Percentiles rank a stretch among this genome's conserved stretches.
Conservation (phyloP, 2,888 invertebrate genomes). For the Agonopterix subpropinquella region DNA sequence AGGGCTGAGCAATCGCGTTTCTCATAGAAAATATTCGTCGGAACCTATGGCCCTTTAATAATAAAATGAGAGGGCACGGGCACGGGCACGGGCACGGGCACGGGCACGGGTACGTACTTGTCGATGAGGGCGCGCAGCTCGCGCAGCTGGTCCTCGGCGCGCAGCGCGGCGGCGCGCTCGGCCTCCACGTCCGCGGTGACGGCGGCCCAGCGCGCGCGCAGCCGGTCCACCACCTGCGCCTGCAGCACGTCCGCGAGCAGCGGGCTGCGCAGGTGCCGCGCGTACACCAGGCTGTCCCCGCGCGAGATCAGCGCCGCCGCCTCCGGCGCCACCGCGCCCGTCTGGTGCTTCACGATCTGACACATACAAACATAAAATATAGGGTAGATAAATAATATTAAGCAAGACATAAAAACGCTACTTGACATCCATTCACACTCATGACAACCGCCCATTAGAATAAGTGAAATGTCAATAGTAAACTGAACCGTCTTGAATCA, state of each 20-base stretch:
- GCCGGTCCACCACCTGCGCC: slow-evolving; percentile 36
- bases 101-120: background rate
- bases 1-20: no score
- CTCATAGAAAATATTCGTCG: no score
- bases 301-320: slow-evolving; percentile 86
- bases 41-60: no score
- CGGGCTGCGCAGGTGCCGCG: slow-evolving; percentile 75
- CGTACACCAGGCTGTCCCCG: slow-evolving; percentile 84
- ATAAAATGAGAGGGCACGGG: no score
- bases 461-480: no score
- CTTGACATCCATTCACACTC: no score
- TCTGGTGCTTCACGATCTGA: slow-evolving; percentile 78
- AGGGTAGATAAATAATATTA: no score
- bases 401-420: no score
- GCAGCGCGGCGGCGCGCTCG: slow-evolving; percentile 54
- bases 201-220: slow-evolving; percentile 75
- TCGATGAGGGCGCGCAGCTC: slow-evolving; percentile 38
- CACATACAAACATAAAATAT: no score
- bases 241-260: slow-evolving; percentile 63
- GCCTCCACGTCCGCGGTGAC: slow-evolving; percentile 75
- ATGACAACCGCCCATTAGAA: no score
- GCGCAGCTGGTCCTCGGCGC: slow-evolving; percentile 62
- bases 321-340: slow-evolving; percentile 81
- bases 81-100: no score
- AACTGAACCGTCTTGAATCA: no score